phyloP scores from a whole-genome alignment of 1,140 invertebrate species.

The Helicorthomorpha holstii region DNA sequence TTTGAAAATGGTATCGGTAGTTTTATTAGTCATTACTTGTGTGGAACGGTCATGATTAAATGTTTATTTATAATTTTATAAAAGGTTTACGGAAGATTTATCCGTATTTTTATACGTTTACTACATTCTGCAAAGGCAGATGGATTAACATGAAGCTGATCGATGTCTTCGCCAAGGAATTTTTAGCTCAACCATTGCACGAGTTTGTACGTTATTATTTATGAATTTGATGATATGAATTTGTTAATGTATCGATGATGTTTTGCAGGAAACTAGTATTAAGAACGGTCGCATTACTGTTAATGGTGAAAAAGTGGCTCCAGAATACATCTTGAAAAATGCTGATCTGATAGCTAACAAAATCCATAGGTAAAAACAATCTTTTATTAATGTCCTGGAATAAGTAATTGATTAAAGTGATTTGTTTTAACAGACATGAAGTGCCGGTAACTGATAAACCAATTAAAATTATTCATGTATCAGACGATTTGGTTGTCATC shows the following conservation, averaged over 20 bases:
- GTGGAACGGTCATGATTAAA: not conserved
- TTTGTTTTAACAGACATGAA: slow-evolving; percentile 73
- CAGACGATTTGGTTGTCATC: slow-evolving; percentile 94
- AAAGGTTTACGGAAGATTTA: slow-evolving; percentile 91
- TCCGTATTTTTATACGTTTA: slow-evolving; percentile 95
- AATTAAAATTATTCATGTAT: slow-evolving; percentile 90
- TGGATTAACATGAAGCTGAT: slow-evolving; percentile 91
- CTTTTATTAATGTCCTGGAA: not conserved
- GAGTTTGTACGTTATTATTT: slow-evolving; percentile 43
- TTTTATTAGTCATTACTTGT: not conserved
- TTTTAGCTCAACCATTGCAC: slow-evolving; percentile 76
- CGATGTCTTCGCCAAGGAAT: slow-evolving; percentile 87
- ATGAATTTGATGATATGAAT: not conserved
- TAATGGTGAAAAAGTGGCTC: slow-evolving; percentile 81
- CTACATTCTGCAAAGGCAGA: slow-evolving; percentile 88
- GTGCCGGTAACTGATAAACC: slow-evolving; percentile 84
- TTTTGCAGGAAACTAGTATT: slow-evolving; percentile 59
- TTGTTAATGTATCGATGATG: slow-evolving; percentile 2
- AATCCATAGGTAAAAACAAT: slow-evolving; percentile 66
- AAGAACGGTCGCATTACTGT: slow-evolving; percentile 78
- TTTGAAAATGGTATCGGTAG: slow-evolving; percentile 76
- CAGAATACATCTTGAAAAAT: slow-evolving; percentile 77
- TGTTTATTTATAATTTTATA: slow-evolving; percentile 18
- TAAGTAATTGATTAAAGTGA: not conserved
- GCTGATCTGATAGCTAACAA: slow-evolving; percentile 88